phyloP scores from a whole-genome alignment of 2,113 vertebrate species.

The Chaenogobius annularis region DNA sequence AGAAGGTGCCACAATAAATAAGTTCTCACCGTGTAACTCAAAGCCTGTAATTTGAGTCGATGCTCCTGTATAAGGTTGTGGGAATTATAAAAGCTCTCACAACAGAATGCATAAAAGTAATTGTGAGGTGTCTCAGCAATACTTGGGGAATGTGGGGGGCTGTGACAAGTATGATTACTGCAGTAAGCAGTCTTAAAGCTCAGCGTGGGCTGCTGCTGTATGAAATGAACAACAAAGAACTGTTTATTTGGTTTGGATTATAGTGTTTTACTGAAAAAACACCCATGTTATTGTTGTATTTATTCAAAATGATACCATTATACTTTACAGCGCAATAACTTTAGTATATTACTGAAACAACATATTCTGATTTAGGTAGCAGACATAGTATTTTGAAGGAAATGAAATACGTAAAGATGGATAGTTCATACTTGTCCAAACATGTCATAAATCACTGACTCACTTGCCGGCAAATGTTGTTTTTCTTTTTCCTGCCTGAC shows the following conservation, averaged over 20 bases:
- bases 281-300: conserved; percentile 14
- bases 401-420: conserved; percentile 56
- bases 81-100: conserved; percentile 83
- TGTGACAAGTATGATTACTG: conserved; percentile 75
- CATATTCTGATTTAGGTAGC: conserved; percentile 38
- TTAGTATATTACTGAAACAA: conserved; percentile 36
- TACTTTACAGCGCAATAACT: conserved; percentile 12
- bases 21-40: conserved; percentile 82
- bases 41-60: conserved; percentile 88
- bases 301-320: conserved; percentile 22
- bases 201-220: conserved; percentile 38
- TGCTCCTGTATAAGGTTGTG: conserved; percentile 82
- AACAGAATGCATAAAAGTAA: conserved; percentile 83
- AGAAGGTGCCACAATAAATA: conserved; percentile 87
- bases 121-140: conserved; percentile 78
- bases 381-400: conserved; percentile 61
- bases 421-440: conserved; percentile 69
- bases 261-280: conserved; percentile 20
- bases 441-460: conserved; percentile 64
- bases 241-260: conserved; percentile 19
- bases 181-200: conserved; percentile 56
- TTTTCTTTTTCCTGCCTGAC: conserved; percentile 59
- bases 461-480: conserved; percentile 49
- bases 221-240: conserved; percentile 52
- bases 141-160: conserved; percentile 63